Evolutionary conservation across 2,797 vertebrate species (phyloP), one percentile per base, ranked within the genome.

Genomic region (Meda fulgida): DNA sequence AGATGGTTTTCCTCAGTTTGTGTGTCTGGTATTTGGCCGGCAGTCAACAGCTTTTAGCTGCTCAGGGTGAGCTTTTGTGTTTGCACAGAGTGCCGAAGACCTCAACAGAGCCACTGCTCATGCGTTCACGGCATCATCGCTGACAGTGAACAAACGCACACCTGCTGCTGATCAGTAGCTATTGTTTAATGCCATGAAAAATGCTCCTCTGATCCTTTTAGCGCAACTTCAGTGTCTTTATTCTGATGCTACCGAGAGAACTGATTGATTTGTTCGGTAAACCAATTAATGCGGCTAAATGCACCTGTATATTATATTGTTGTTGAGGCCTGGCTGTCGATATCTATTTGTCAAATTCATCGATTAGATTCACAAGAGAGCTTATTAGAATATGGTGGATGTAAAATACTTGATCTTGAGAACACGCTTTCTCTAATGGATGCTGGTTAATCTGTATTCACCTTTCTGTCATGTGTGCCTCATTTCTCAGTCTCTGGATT

Each of bases 1-100:
- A 95, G 93, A 94, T 93, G 94, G 92, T 93, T 93, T 89, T 80
- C 89, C 92, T 93, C 92, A 84, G 90, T 83, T 85, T 66, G 79
- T 84, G 84, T 82, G 83, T 87, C 73, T 85, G 60, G 78, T 81
- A 73, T 89, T 85, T 89, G 90, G 87, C 87, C n/a, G 46, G 83
- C 46, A 76, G 87, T 88, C 90, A 88, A 87, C 80, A 84, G 88
- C 78, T 87, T 86, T 86, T 84, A 88, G 81, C 81, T 53, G 91
- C 91, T 92, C 90, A 91, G 90, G 92, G 92, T 89, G 89, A 91
- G 92, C 93, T 92, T 93, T 94, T 93, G 91, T 93, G 87, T 90
- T 92, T 70, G 66, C 90, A 90, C 91, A 93, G 91, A 94, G 91
- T 81, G 88, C 87, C 4, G 70, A 87, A 79, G 85, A 90, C 84